Evolutionary conservation across 2,113 vertebrate genomes (phyloP), one percentile per base, ranked within the genome.

Genomic region (Gambusia holbrooki): DNA sequence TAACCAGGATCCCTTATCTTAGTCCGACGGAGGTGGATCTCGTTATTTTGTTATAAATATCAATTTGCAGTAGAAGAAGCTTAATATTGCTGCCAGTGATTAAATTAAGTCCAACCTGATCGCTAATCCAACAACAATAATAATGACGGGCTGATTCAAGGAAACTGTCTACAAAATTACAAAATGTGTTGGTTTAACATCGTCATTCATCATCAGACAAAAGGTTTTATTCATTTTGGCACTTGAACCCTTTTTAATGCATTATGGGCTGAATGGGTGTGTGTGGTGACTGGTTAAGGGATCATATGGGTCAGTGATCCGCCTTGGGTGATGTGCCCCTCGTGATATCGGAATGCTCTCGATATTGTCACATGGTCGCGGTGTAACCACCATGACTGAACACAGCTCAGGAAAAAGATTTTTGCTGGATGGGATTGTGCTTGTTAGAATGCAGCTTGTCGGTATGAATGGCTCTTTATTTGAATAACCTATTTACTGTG

Each of bases 341-440:
- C 14, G 68, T 90, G 83, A 84, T 74, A 78, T 32, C 19, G 83
- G 87, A 87, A 88, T 87, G 87, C 77, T 86, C 65, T 74, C 67
- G 63, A 84, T 81, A 69, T 84, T 81, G 87, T 89, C 87, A 88
- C 86, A 80, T 82, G 86, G 74, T 86, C 68, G 66, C 70, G 66
- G 17, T 73, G 69, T 80, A 80, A 81, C 83, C 30, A 37, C 45
- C 64, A 8, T 87, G 88, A 84, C 86, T 11, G 51, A 73, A 77
- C 35, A 42, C 82, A 72, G 66, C 15, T 69, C 9, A 81, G 73
- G 69, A 54, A 33, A 66, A 33, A 82, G 29, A 60, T 30, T 29
- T 83, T 71, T 71, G 32, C 69, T 51, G 35, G 72, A 51, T 75
- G 71, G 77, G 67, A 78, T 60, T 74, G n/a, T 64, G 58, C 73